phyloP scores from a whole-genome alignment of 2,888 invertebrate species.

The Harpagoxenus sublaevis region DNA sequence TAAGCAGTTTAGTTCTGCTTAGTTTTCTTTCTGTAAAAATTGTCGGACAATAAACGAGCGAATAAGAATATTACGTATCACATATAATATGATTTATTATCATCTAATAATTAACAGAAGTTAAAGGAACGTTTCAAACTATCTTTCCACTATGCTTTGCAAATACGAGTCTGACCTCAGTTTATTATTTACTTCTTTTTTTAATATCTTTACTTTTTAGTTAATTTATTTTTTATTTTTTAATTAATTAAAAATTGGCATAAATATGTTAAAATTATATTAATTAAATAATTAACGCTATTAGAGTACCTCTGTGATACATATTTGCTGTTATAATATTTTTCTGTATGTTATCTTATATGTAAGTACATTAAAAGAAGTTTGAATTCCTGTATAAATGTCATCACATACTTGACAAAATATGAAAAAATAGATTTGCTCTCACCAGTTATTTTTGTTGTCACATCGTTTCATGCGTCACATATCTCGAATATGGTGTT shows the following conservation, averaged over 20 bases:
- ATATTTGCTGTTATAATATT: neutral
- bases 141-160: too few species aligned
- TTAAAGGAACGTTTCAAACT: too few species aligned
- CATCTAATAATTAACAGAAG: too few species aligned
- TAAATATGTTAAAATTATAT: neutral
- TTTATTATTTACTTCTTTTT: neutral
- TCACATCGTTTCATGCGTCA: slow-evolving; percentile 4
- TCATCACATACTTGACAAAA: neutral
- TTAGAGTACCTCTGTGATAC: neutral
- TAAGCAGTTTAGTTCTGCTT: too few species aligned
- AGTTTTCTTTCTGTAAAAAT: too few species aligned
- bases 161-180: too few species aligned
- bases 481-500: neutral
- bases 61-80: too few species aligned
- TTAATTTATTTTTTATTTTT: neutral
- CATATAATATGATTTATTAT: too few species aligned
- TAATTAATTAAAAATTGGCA: neutral
- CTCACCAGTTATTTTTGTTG: neutral
- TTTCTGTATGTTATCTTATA: neutral
- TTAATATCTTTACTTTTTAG: neutral
- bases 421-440: slow-evolving; percentile 7
- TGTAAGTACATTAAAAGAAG: neutral
- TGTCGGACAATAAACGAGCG: too few species aligned
- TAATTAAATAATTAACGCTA: neutral
- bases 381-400: neutral